These are phyloP conservation scores for Staurois parvus DNA, from an alignment of 2,797 vertebrate genomes.

Conservation along the genomic window DNA sequence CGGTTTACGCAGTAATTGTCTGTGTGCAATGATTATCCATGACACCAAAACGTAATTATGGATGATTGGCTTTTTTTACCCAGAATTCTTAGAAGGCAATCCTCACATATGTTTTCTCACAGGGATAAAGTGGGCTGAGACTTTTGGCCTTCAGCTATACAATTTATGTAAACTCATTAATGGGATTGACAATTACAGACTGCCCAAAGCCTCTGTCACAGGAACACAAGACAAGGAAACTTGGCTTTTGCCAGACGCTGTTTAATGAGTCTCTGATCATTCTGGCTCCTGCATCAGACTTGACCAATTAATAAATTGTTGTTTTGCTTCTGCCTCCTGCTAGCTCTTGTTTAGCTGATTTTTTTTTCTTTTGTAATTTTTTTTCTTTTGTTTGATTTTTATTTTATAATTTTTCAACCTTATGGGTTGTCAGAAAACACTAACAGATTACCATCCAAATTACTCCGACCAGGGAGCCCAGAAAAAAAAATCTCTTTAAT, in stretches of 20 bases:
- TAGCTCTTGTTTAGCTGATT: background rate
- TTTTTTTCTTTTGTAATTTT: background rate
- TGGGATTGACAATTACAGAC: slow-evolving; percentile 59
- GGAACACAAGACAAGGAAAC: slow-evolving; percentile 52
- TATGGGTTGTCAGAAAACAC: slow-evolving; percentile 33
- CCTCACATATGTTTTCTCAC: slow-evolving; percentile 58
- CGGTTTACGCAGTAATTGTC: slow-evolving; percentile 48
- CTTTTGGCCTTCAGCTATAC: slow-evolving; percentile 60
- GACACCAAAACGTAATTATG: slow-evolving; percentile 60
- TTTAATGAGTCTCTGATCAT: slow-evolving; percentile 58
- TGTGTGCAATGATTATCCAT: slow-evolving; percentile 55
- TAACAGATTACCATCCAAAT: slow-evolving; percentile 39
- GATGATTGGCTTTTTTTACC: slow-evolving; percentile 56
- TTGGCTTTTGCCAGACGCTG: slow-evolving; percentile 47
- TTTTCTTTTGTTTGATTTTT: slow-evolving; percentile 3
- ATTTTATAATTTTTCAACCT: background rate
- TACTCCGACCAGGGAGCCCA: background rate
- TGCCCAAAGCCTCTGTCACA: slow-evolving; percentile 56
- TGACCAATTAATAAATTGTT: slow-evolving; percentile 58
- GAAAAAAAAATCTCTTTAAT: slow-evolving; percentile 22
- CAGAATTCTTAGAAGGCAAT: slow-evolving; percentile 55
- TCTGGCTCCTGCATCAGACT: slow-evolving; percentile 43
- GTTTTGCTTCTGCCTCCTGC: slow-evolving; percentile 16
- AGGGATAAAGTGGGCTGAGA: slow-evolving; percentile 53
- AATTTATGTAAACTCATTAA: slow-evolving; percentile 62